These are phyloP conservation scores for Andrena fulva DNA, from an alignment of 2,888 invertebrate genomes.

Conservation along the genomic window DNA sequence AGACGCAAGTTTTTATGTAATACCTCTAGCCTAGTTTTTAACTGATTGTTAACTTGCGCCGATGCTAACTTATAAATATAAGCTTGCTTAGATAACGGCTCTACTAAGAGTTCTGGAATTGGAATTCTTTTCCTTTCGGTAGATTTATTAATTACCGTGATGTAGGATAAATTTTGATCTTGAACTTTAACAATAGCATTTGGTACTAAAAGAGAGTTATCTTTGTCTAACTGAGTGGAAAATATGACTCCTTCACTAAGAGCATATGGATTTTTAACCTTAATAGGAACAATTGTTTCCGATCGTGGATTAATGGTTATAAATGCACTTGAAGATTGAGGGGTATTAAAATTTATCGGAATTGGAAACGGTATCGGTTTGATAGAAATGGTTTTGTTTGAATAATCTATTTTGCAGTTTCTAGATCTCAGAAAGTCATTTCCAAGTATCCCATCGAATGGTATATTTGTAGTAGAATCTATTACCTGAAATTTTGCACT, in stretches of 20 bases:
- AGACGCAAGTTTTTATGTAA: constrained; percentile 7
- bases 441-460: constrained; percentile 19
- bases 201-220: background rate
- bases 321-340: too few relatives aligned
- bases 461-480: background rate
- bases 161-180: background rate
- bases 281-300: too few relatives aligned
- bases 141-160: background rate
- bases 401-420: constrained; percentile 1
- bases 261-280: too few relatives aligned
- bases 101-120: background rate
- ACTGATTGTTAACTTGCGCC: constrained; percentile 1
- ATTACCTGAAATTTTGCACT: constrained; percentile 2
- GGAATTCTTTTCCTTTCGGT: background rate
- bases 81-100: background rate
- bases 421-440: constrained; percentile 2
- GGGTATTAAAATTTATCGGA: background rate
- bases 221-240: background rate
- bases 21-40: background rate
- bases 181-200: constrained; percentile 6
- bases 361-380: background rate
- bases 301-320: too few relatives aligned
- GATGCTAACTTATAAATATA: constrained; percentile 6
- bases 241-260: background rate
- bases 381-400: background rate